Conservation (phyloP, 2,888 invertebrate genomes). For the Ochropacha duplaris region DNA sequence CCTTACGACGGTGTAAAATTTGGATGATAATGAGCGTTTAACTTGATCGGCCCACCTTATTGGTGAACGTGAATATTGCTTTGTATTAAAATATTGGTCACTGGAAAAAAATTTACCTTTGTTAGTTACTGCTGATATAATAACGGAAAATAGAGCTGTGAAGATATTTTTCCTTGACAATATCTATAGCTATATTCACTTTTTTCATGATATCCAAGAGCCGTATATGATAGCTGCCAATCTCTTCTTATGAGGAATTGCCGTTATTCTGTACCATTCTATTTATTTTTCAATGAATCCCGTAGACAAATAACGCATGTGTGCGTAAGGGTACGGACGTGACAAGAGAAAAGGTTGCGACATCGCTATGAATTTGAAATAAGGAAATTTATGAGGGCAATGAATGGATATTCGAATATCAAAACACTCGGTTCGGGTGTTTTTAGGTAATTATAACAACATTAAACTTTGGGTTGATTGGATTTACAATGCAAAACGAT, state of each 20-base stretch:
- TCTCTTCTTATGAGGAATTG: neutral
- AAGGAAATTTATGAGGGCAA: slow-evolving; percentile 30
- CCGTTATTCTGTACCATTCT: neutral
- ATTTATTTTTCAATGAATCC: slow-evolving; percentile 26
- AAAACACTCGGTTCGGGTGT: slow-evolving; percentile 4
- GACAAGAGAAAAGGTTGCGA: slow-evolving; percentile 45
- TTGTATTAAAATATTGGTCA: neutral
- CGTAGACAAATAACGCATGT: slow-evolving; percentile 32
- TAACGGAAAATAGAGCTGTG: no score
- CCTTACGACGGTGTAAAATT: no score
- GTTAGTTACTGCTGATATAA: no score
- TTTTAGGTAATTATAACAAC: neutral
- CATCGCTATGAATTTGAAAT: slow-evolving; percentile 44
- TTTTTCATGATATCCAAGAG: neutral
- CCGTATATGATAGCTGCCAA: neutral
- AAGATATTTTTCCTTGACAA: neutral
- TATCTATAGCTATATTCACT: neutral
- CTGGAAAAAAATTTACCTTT: no score
- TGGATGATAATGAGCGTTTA: no score
- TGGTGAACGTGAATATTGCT: no score
- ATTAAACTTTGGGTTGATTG: neutral
- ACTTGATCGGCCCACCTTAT: no score
- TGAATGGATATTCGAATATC: slow-evolving; percentile 11
- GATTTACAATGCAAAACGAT: neutral
- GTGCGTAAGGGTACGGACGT: slow-evolving; percentile 39